These are phyloP conservation scores for Pentamera pediparva DNA, from an alignment of 53 echinoderm and acorn worm species.

Conservation along the genomic window DNA sequence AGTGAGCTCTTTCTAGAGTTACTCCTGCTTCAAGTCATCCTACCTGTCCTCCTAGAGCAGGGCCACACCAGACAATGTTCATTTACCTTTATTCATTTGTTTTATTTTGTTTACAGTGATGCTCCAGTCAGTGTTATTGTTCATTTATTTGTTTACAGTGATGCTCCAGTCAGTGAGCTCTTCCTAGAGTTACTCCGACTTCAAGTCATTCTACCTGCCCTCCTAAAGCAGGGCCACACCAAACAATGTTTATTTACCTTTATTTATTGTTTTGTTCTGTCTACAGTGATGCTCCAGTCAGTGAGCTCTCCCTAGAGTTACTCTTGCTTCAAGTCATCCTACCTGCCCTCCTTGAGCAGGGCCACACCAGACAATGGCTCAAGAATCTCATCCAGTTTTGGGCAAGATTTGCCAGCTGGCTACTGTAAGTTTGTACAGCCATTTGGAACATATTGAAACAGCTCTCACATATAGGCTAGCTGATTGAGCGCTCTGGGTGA, in stretches of 20 bases:
- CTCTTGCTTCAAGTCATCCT: slow-evolving; percentile 90
- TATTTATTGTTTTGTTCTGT: neutral
- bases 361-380: slow-evolving; percentile 96
- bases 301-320: slow-evolving; percentile 87
- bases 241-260: slow-evolving; percentile 37
- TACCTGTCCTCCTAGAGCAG: slow-evolving; percentile 93
- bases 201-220: slow-evolving; percentile 89
- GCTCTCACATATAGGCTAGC: no score
- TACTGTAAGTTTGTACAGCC: slow-evolving; percentile 99
- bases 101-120: slow-evolving; percentile 44
- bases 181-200: slow-evolving; percentile 86
- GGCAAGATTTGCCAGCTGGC: slow-evolving; percentile 73
- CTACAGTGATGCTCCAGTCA: slow-evolving; percentile 89
- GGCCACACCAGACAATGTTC: slow-evolving; percentile 87
- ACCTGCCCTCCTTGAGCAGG: slow-evolving; percentile 94
- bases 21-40: slow-evolving; percentile 84
- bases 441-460: no score
- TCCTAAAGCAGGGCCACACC: slow-evolving; percentile 99
- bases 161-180: slow-evolving; percentile 92
- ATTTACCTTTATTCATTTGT: neutral
- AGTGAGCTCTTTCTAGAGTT: slow-evolving; percentile 91
- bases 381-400: slow-evolving; percentile 87
- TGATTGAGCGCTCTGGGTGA: no score
- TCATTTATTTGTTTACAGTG: neutral
- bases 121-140: neutral